Base-by-base conservation (phyloP, 1,140 invertebrate genomes). In the Zelostemma sp. region DNA sequence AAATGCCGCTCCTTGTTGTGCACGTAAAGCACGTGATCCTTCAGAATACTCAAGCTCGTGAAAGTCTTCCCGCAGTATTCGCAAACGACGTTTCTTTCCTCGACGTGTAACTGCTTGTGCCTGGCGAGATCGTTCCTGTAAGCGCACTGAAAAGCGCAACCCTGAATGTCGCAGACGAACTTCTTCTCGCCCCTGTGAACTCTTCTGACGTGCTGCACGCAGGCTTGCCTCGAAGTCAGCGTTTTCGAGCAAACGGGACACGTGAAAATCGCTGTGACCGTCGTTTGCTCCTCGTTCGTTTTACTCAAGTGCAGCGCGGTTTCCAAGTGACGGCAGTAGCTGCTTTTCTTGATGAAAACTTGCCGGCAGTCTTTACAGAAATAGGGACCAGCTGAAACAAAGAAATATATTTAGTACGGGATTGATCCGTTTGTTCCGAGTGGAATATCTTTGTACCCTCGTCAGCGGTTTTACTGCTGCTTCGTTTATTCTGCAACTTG, bases 51-150 rank as follows among this genome's bases (percentile, higher is more conserved):
- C 6, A 78, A 55, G 9, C 76, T 83, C 6, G 79, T 79, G 41
- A 81, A 84, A 1, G 76, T 75, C 55, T 83, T 84, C 28, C 82
- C 82, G 46, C 82, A 84, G 43, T 82, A 76, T 47, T 84, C 81
- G 31, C 80, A 84, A 1, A 80, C 62, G 17, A 78, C 45, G 18
- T 78, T 80, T 6, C 77, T 60, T 15, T 82, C 70, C 46, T 78
- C 75, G 1, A 82, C 67, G 45, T 84, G 82, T 9, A 81, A 59
- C n/a, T 79, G 74, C 33, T 78, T 72, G 41, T 84, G 82, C 12
- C 79, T 72, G 16, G 70, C 68, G 0, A 84, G 55, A 49, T 84
- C 80, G 9, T 76, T 78, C 45, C 73, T 77, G 48, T 77, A 80
- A 1, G 78, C 68, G 19, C 78, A 81, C 38, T 80, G 77, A 59